Percentiles rank a stretch among this genome's conserved stretches.
Conservation (phyloP, 2,888 invertebrate species). For the Torymus aiolomorphi region DNA sequence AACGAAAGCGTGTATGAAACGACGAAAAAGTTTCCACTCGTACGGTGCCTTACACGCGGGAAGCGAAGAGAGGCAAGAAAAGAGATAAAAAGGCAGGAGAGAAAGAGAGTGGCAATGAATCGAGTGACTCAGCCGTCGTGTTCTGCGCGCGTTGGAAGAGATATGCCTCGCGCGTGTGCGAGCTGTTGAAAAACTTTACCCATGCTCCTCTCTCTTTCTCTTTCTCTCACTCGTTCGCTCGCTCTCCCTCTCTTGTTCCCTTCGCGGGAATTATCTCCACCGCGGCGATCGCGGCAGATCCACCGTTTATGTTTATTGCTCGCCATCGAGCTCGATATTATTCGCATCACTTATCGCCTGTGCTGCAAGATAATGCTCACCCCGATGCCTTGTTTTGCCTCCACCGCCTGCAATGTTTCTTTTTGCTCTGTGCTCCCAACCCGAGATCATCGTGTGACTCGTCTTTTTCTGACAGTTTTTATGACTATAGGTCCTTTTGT, state of each 20-base stretch:
- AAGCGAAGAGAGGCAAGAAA: constrained; percentile 19
- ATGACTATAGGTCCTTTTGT: not conserved
- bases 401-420: too few relatives aligned
- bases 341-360: constrained; percentile 47
- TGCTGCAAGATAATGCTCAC: constrained; percentile 23
- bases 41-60: not conserved
- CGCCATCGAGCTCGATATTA: constrained; percentile 46
- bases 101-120: constrained; percentile 18
- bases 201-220: not conserved
- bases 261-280: constrained; percentile 53
- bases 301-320: constrained; percentile 51
- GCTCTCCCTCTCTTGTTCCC: not conserved
- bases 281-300: constrained; percentile 36
- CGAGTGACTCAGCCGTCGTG: constrained; percentile 42
- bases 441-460: too few relatives aligned
- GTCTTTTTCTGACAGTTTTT: too few relatives aligned
- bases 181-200: constrained; percentile 33
- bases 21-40: not conserved
- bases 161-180: not conserved
- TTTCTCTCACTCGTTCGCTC: too few relatives aligned
- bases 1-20: not conserved
- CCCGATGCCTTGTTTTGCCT: too few relatives aligned
- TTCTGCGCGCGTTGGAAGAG: constrained; percentile 29
- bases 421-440: too few relatives aligned
- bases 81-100: not conserved